Conservation (phyloP, 2,113 vertebrate genomes). For the Fulica atra region DNA sequence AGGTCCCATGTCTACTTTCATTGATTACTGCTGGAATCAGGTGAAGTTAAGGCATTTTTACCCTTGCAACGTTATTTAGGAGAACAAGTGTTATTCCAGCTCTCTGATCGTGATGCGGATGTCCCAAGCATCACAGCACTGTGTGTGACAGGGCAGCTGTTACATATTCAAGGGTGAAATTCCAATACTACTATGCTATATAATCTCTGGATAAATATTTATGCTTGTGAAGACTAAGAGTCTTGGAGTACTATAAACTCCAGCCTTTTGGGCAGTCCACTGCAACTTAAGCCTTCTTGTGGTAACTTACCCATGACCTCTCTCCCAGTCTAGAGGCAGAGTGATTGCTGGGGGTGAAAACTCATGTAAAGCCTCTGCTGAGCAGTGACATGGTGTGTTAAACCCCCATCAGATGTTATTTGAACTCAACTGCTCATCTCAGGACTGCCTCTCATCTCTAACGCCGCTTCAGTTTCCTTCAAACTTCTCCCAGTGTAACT, state of each 20-base stretch:
- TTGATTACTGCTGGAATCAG: not conserved
- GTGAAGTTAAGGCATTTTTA: not conserved
- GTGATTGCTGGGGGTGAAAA: not conserved
- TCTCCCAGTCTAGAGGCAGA: not conserved
- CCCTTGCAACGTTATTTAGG: not conserved
- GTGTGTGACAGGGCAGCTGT: slow-evolving; percentile 51
- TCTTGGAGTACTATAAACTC: slow-evolving; percentile 18
- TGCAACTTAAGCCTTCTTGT: slow-evolving; percentile 26
- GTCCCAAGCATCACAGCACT: not conserved
- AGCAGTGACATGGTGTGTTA: not conserved
- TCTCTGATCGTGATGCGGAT: not conserved
- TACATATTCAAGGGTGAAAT: slow-evolving; percentile 59
- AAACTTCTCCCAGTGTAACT: not conserved
- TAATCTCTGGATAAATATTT: slow-evolving; percentile 69
- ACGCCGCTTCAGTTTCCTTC: not conserved
- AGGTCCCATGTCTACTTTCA: not conserved
- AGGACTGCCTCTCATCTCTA: not conserved
- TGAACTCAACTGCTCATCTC: not conserved
- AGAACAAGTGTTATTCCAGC: not conserved
- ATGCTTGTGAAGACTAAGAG: slow-evolving; percentile 48
- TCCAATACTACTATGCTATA: slow-evolving; percentile 57
- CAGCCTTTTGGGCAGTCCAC: slow-evolving; percentile 1
- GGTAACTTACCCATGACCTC: slow-evolving; percentile 20
- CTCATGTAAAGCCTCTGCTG: not conserved
- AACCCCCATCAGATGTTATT: not conserved